These are phyloP conservation scores for Zophobas atratus DNA, from an alignment of 1,140 invertebrate genomes.

Conservation along the genomic window DNA sequence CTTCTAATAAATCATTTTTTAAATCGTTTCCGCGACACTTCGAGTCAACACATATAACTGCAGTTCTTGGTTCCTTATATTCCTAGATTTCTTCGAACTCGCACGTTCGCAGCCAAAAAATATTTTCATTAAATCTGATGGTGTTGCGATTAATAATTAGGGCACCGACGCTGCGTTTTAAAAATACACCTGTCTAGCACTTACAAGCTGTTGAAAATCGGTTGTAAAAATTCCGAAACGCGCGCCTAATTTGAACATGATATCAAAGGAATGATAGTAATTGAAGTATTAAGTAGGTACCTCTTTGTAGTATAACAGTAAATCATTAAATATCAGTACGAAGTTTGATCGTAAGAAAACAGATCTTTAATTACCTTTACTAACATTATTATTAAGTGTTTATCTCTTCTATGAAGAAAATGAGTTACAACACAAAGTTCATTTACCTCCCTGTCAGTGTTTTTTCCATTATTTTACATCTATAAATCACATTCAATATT, in stretches of 20 bases:
- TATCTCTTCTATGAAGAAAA: too few relatives aligned
- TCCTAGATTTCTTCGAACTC: constrained; percentile 4
- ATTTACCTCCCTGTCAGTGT: too few relatives aligned
- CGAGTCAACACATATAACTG: constrained; percentile 8
- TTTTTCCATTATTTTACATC: too few relatives aligned
- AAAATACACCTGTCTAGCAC: constrained; percentile 33
- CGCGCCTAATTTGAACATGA: constrained; percentile 1
- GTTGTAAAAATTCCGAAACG: background rate
- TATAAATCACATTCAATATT: too few relatives aligned
- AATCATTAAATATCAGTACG: too few relatives aligned
- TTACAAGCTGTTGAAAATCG: constrained; percentile 10
- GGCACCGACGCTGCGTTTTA: constrained; percentile 38
- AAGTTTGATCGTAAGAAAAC: too few relatives aligned
- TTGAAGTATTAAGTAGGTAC: too few relatives aligned
- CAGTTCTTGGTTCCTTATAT: background rate
- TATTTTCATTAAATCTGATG: constrained; percentile 40
- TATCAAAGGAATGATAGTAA: too few relatives aligned
- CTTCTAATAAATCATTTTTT: constrained; percentile 32
- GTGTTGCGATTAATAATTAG: constrained; percentile 35
- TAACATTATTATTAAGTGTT: too few relatives aligned
- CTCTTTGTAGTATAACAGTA: too few relatives aligned
- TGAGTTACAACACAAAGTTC: too few relatives aligned
- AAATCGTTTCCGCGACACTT: constrained; percentile 16
- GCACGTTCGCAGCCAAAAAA: constrained; percentile 13
- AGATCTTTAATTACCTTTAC: too few relatives aligned